A percentile compares a stretch with the other conserved stretches of the same genome.
Evolutionary conservation across 2,888 invertebrate species (phyloP).

Genomic region (Operophtera brumata): DNA sequence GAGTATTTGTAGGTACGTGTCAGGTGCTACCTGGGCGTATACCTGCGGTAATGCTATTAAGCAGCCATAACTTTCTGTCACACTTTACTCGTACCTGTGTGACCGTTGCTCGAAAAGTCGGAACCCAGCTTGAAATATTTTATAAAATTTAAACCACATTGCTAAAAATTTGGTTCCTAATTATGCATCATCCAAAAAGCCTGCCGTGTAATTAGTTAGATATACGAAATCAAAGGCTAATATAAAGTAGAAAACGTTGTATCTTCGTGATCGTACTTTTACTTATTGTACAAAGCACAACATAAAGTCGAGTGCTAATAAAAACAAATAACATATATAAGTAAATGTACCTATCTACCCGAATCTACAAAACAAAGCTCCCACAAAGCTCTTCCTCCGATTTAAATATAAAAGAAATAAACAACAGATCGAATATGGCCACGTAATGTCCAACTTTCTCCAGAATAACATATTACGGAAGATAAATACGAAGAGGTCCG

Average conservation of each 20-base stretch:
- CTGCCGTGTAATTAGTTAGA: too few species aligned
- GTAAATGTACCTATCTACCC: not conserved
- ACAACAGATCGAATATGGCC: constrained; percentile 29
- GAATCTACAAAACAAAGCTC: constrained; percentile 3
- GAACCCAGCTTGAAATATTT: constrained; percentile 14
- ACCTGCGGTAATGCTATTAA: constrained; percentile 63
- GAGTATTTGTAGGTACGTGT: constrained; percentile 58
- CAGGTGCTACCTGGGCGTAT: constrained; percentile 61
- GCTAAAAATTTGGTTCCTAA: not conserved
- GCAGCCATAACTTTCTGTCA: constrained; percentile 29
- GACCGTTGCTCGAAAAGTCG: constrained; percentile 11
- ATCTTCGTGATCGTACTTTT: not conserved
- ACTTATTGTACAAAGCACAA: not conserved
- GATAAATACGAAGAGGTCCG: constrained; percentile 61
- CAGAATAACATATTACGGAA: constrained; percentile 56
- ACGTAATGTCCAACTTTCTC: constrained; percentile 49
- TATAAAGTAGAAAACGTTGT: too few species aligned
- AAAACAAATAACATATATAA: too few species aligned
- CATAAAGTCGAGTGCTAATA: too few species aligned
- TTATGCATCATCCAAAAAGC: too few species aligned
- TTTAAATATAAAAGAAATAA: constrained; percentile 26
- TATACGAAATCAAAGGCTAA: too few species aligned
- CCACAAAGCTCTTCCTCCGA: constrained; percentile 1
- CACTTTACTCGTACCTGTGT: constrained; percentile 24
- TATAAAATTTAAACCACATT: too few species aligned